A percentile compares a stretch with the other conserved stretches of the same genome.
Evolutionary conservation across 2,888 invertebrate genomes (phyloP).

Genomic region (Julus scanicus): DNA sequence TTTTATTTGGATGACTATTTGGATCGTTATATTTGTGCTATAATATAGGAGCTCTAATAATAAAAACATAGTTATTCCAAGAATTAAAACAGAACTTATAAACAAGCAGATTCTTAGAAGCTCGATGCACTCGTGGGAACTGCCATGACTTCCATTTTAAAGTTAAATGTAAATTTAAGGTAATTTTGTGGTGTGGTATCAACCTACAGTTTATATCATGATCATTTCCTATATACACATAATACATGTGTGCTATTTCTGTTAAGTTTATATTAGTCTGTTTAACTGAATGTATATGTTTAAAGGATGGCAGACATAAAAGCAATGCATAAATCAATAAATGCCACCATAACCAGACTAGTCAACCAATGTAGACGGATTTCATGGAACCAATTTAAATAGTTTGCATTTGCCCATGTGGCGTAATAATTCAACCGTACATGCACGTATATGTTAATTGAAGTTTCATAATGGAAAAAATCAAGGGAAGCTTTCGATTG

Average conservation of each 20-base stretch:
- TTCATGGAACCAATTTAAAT: slow-evolving; percentile 16
- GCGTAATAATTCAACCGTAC: background rate
- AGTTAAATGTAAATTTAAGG: background rate
- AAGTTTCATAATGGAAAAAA: background rate
- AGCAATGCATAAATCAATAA: slow-evolving; percentile 15
- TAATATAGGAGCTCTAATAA: background rate
- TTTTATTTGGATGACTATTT: background rate
- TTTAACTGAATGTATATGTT: background rate
- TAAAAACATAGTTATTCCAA: background rate
- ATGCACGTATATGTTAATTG: background rate
- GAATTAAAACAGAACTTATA: background rate
- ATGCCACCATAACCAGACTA: background rate
- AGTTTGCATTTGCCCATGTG: background rate
- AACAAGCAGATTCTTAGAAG: background rate
- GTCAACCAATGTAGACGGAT: background rate
- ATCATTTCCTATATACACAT: background rate
- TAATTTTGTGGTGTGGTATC: background rate
- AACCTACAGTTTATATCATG: background rate
- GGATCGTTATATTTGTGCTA: background rate
- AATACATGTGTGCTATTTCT: background rate
- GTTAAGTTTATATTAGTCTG: background rate
- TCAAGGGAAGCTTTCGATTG: background rate
- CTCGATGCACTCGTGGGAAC: background rate
- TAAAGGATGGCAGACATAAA: slow-evolving; percentile 4
- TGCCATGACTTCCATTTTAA: too few species aligned